A percentile compares a stretch with the other conserved stretches of the same genome.
These are phyloP conservation scores for Umimayanthus chanpuru DNA, from an alignment of 92 coral and sea anemone species.

Conservation along the genomic window DNA sequence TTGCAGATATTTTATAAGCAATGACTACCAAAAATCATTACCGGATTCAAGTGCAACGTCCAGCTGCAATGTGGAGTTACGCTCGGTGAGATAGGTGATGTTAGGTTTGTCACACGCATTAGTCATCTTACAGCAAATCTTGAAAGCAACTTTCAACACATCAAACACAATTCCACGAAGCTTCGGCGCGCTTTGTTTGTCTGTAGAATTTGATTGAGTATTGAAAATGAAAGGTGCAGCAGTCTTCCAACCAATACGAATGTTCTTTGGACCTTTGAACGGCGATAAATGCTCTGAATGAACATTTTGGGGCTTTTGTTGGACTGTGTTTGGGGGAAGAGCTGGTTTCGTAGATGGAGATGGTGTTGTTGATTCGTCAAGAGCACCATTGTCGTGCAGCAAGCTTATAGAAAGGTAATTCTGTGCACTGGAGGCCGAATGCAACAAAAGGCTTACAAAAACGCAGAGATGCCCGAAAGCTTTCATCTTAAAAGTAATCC, in stretches of 20 bases:
- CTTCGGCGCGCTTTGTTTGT: not conserved
- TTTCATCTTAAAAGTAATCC: not conserved
- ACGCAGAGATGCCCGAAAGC: not conserved
- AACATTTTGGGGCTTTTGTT: too few species aligned
- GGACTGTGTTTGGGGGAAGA: not conserved
- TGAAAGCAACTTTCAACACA: not conserved
- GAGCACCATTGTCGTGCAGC: not conserved
- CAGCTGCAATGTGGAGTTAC: not conserved
- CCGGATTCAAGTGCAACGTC: not conserved
- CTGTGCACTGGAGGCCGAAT: not conserved
- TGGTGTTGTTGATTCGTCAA: not conserved
- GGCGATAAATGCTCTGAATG: not conserved
- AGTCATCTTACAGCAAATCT: not conserved
- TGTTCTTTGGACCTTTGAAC: not conserved
- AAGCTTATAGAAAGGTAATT: not conserved
- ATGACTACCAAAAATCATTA: not conserved
- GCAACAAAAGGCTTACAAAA: not conserved
- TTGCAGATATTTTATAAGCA: too few species aligned
- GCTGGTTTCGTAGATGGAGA: not conserved
- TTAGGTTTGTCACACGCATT: not conserved
- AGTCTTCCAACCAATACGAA: not conserved
- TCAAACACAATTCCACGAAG: not conserved
- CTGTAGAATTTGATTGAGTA: not conserved
- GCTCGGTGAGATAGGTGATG: not conserved
- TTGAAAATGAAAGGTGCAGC: not conserved